Evolutionary conservation across 2,797 vertebrate genomes (phyloP).

Genomic region (Acanthopagrus latus): DNA sequence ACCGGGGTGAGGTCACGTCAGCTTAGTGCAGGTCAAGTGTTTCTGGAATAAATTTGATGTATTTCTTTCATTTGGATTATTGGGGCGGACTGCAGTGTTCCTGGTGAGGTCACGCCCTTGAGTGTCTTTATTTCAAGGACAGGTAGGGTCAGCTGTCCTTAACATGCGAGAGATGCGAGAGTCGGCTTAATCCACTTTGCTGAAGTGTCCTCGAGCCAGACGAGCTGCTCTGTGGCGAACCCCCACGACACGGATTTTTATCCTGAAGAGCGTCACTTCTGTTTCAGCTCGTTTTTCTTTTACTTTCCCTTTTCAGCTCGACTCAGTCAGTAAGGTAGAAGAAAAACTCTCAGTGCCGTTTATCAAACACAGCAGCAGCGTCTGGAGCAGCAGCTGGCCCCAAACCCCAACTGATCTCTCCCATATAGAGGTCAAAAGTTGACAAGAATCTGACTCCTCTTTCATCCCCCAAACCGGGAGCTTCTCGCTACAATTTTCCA

Average conservation of each 20-base stretch:
- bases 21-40: slow-evolving; percentile 23
- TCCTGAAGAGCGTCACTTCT: slow-evolving; percentile 24
- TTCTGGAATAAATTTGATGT: slow-evolving; percentile 13
- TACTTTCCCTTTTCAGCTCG: slow-evolving; percentile 28
- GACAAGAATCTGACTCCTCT: slow-evolving; percentile 66
- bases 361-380: slow-evolving; percentile 53
- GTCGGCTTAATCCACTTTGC: slow-evolving; percentile 2
- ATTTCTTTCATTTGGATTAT: slow-evolving; percentile 10
- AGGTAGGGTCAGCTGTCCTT: background rate
- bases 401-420: slow-evolving; percentile 66
- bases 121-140: slow-evolving; percentile 23
- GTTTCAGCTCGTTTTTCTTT: slow-evolving; percentile 58
- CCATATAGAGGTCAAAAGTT: slow-evolving; percentile 78
- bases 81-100: background rate
- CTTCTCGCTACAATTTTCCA: slow-evolving; percentile 65
- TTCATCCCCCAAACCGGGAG: slow-evolving; percentile 66
- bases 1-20: slow-evolving; percentile 9
- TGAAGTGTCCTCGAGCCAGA: slow-evolving; percentile 29
- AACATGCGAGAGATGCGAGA: background rate
- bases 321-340: slow-evolving; percentile 37
- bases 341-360: slow-evolving; percentile 45
- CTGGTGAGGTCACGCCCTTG: slow-evolving; percentile 4
- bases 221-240: background rate
- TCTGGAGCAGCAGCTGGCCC: slow-evolving; percentile 68
- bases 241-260: slow-evolving; percentile 15